Base-by-base conservation (phyloP, 2,113 vertebrate genomes). In the Raja brachyura region DNA sequence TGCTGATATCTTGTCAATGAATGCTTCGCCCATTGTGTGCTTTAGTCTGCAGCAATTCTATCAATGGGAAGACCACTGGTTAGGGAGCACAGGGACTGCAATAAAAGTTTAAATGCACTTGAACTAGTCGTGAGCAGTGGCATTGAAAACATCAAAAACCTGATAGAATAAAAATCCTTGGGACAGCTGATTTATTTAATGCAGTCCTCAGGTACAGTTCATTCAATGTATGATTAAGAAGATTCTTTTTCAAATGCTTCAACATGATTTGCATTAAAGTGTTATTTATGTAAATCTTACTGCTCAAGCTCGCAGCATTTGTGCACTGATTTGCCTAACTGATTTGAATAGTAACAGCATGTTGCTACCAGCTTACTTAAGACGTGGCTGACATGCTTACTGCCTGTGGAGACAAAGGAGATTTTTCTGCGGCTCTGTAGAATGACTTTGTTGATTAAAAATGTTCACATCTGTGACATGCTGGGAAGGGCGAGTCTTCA, bases 201-300 rank as follows among this genome's bases (percentile, higher is more conserved):
- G 18, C 31, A 4, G 13, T 39, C 18, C 61, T 66, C 1, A 9
- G 5, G 14, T 68, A 59, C 61, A 68, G 28, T 68, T 90, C 63
- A 39, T 68, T 28, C 25, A 11, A 13, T 14, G 20, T 54, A 63
- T 63, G 28, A 16, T 18, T 63, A 48, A 22, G 5, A 13, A 70
- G 16, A 25, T 73, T 68, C 7, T 4, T 66, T 66, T 31, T 73
- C 33, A 70, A 22, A 48, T 10, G 4, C 5, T 70, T 88, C 33
- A 9, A 73, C 33, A 9, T 92, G 33, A 73, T 92, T 92, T 92
- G 88, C 88, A 92, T 92, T 66, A 7, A 92, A 48, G 8, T 73
- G 63, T 28, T 18, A 90, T 39, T 16, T 31, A 22, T 18, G 16
- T 70, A 73, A 92, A 13, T 73, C 31, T 92, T 7, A 1, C 0